Base-by-base conservation (phyloP, 2,797 vertebrate genomes). In the Remorina albescens region DNA sequence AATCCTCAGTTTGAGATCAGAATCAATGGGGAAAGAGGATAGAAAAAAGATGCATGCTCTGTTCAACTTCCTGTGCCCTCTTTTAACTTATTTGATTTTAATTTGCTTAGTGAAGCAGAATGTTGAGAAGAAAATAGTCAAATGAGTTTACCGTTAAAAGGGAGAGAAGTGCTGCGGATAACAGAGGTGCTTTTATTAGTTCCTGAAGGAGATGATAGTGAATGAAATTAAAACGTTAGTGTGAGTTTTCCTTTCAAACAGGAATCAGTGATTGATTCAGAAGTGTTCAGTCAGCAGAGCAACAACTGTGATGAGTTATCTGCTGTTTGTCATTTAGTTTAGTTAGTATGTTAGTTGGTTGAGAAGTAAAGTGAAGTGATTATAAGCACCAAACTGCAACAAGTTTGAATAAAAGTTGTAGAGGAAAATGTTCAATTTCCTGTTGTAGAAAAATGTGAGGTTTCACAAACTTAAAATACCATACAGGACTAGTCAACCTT, bases 61-160 rank as follows among this genome's bases (percentile, higher is more conserved):
- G 15, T n/a, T 67, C 11, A 28, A 9, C 41, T 69, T 55, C 7
- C 23, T 39, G 5, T 44, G 21, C 5, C 12, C 32, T 36, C 8
- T 21, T 36, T n/a, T 0, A 2, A 8, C 16, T 49, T 16, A 49
- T 3, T 55, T 49, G 6, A 51, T 26, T 18, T 44, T 19, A 19
- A 8, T 46, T 30, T 9, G 11, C 23, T 13, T 44, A 30, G 13
- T 42, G 12, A 21, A 6, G 0, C 7, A 42, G 36, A 49, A 19
- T 4, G 0, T 41, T 2, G n/a, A 28, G 10, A 42, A 2, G 39
- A 76, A 70, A 37, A 37, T n/a, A 12, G n/a, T n/a, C n/a, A 55
- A 51, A 34, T 23, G 0, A 37, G 54, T 76, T 90, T 91, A 92
- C 91, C 89, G 78, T 15, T 1, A 42, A 50, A 8, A 36, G 23